A percentile compares a stretch with the other conserved stretches of the same genome.
phyloP scores from a whole-genome alignment of 2,113 vertebrate species.

The Pipa parva region DNA sequence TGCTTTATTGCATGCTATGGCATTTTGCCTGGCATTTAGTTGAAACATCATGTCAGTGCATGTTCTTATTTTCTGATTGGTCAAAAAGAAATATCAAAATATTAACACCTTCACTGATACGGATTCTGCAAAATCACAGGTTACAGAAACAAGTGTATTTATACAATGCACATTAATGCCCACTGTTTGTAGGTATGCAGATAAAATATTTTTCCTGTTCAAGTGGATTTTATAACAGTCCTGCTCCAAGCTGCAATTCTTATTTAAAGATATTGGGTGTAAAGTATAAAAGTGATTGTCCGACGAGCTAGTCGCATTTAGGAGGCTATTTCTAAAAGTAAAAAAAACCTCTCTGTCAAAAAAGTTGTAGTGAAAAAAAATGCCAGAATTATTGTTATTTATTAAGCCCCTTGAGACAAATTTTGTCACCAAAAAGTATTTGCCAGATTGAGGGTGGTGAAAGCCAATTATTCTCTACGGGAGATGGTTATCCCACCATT shows the following conservation, averaged over 20 bases:
- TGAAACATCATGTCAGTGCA: background rate
- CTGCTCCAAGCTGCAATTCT: background rate
- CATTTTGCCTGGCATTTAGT: background rate
- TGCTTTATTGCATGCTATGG: background rate
- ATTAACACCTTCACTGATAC: background rate
- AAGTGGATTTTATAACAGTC: background rate
- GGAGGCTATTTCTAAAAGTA: too few species aligned
- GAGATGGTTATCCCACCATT: too few species aligned
- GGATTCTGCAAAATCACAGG: background rate
- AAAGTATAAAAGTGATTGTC: too few species aligned
- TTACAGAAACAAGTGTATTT: background rate
- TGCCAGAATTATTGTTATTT: background rate
- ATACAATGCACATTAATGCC: conserved; percentile 1
- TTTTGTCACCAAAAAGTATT: too few species aligned
- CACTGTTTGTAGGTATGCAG: background rate
- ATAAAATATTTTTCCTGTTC: background rate
- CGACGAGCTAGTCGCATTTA: too few species aligned
- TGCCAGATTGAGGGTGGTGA: too few species aligned
- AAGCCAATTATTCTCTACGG: too few species aligned
- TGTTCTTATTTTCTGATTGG: background rate
- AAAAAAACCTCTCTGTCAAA: too few species aligned
- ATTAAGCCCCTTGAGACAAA: too few species aligned
- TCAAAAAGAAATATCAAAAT: conserved; percentile 2
- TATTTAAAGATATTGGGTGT: too few species aligned
- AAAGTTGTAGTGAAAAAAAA: too few species aligned